Conservation (phyloP, 2,797 vertebrate genomes). For the Okamejei kenojei region DNA sequence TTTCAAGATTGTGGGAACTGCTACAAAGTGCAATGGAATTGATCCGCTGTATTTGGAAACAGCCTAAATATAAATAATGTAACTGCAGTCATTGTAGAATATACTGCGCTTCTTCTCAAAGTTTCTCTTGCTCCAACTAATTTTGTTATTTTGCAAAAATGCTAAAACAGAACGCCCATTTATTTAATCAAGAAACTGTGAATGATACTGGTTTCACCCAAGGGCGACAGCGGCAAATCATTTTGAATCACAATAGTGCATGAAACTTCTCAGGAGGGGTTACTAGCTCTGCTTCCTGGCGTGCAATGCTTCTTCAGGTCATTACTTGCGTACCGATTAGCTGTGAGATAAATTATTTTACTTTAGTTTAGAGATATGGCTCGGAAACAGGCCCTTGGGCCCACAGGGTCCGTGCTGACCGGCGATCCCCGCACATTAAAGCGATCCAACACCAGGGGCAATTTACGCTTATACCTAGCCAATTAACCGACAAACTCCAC, state of each 20-base stretch:
- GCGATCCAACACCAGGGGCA: too few species aligned
- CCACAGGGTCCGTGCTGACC: too few species aligned
- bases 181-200: background rate
- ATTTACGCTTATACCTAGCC: too few species aligned
- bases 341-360: background rate
- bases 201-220: background rate
- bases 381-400: too few species aligned
- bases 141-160: background rate
- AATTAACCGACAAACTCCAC: too few species aligned
- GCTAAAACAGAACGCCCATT: background rate
- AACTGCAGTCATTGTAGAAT: background rate
- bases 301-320: background rate
- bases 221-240: background rate
- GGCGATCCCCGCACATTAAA: too few species aligned
- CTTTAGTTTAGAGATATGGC: too few species aligned
- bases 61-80: background rate
- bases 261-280: background rate
- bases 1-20: background rate
- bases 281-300: background rate
- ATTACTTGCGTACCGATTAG: background rate
- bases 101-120: background rate
- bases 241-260: background rate
- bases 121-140: background rate
- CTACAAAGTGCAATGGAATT: background rate
- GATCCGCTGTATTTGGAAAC: background rate